phyloP scores from a whole-genome alignment of 2,888 invertebrate genomes.

The Tryphoninae sp. region DNA sequence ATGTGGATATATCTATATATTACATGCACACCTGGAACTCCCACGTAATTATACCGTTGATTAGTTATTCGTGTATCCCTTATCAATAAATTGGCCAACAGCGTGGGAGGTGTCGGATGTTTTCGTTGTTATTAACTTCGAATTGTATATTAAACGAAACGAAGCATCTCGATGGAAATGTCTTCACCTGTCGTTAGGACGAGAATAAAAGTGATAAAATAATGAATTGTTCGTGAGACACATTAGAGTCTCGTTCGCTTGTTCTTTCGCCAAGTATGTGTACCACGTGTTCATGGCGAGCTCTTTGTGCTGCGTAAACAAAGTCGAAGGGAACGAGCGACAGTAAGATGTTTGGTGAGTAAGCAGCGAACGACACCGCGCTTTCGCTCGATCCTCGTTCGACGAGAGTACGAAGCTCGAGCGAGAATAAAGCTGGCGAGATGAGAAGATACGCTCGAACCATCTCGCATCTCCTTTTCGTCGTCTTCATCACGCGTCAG shows the following conservation, averaged over 20 bases:
- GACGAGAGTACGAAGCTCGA: conserved; percentile 56
- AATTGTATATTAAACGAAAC: background rate
- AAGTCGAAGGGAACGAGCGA: conserved; percentile 54
- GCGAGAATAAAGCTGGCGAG: conserved; percentile 45
- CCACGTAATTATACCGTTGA: conserved; percentile 39
- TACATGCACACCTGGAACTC: background rate
- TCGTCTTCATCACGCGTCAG: conserved; percentile 64
- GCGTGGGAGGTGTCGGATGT: conserved; percentile 53
- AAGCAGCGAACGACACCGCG: conserved; percentile 71
- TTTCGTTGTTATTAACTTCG: conserved; percentile 21
- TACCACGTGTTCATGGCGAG: conserved; percentile 13
- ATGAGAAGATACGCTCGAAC: conserved; percentile 41
- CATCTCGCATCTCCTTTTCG: background rate
- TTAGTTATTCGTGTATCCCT: conserved; percentile 52
- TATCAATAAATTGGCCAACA: conserved; percentile 41
- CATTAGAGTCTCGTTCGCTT: conserved; percentile 2
- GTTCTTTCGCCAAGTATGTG: conserved; percentile 15
- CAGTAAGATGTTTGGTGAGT: conserved; percentile 76
- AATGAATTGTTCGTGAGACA: conserved; percentile 27
- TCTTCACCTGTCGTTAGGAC: conserved; percentile 5
- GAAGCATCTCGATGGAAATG: conserved; percentile 27
- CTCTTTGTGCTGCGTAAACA: background rate
- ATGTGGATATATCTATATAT: background rate
- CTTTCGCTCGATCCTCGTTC: conserved; percentile 30
- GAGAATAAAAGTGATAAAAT: conserved; percentile 26